These are phyloP conservation scores for Melitaea cinxia DNA, from an alignment of 1,140 invertebrate species.

Conservation along the genomic window DNA sequence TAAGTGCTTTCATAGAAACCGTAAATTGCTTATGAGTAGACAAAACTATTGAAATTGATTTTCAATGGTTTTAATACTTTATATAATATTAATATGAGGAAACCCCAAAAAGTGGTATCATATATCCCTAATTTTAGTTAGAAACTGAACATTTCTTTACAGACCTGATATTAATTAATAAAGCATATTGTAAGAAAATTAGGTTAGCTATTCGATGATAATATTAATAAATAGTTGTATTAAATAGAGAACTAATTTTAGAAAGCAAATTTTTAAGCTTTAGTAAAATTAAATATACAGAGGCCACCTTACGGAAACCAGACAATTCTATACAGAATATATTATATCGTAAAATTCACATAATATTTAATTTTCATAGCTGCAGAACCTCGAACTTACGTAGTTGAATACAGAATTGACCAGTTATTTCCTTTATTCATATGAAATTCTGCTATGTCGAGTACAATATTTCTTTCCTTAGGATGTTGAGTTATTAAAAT, in stretches of 20 bases:
- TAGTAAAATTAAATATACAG: too few relatives aligned
- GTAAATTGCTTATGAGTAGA: neutral
- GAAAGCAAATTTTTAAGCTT: too few relatives aligned
- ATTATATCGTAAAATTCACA: neutral
- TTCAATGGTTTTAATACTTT: neutral
- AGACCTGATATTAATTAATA: too few relatives aligned
- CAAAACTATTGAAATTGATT: conserved; percentile 1
- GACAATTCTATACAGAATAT: neutral
- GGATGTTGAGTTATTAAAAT: conserved; percentile 12
- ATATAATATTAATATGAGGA: too few relatives aligned
- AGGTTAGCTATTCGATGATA: too few relatives aligned
- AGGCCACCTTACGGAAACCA: too few relatives aligned
- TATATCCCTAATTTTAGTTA: too few relatives aligned
- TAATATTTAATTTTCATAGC: neutral
- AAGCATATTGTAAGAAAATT: too few relatives aligned
- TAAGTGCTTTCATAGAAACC: conserved; percentile 22
- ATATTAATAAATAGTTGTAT: too few relatives aligned
- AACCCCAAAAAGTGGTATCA: too few relatives aligned
- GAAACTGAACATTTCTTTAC: too few relatives aligned
- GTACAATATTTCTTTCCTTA: neutral
- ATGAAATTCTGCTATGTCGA: neutral
- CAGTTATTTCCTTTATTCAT: neutral
- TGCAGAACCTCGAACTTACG: neutral
- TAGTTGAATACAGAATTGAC: neutral
- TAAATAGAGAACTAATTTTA: too few relatives aligned